phyloP scores from a whole-genome alignment of 1,140 invertebrate genomes.

The Sycophila sp. region DNA sequence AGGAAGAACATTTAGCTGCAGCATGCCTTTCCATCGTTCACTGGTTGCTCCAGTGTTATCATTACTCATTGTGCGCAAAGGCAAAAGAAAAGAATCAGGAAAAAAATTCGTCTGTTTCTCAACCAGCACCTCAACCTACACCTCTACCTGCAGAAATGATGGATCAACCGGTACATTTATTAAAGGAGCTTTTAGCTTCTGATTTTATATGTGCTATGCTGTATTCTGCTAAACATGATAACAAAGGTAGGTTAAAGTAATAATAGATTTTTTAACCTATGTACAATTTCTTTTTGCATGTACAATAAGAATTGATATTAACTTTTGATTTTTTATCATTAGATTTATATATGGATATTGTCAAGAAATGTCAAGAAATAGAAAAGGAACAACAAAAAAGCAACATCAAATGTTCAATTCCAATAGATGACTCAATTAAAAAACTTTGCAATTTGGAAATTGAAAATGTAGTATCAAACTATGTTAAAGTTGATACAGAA shows the following conservation, averaged over 20 bases:
- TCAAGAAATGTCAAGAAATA: constrained; percentile 80
- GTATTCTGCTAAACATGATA: constrained; percentile 80
- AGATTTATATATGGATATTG: constrained; percentile 74
- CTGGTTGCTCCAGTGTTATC: constrained; percentile 85
- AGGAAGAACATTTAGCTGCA: constrained; percentile 80
- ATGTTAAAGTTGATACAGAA: constrained; percentile 70
- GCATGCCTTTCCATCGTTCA: constrained; percentile 80
- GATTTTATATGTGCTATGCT: constrained; percentile 85
- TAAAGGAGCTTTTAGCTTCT: constrained; percentile 77
- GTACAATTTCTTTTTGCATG: not conserved
- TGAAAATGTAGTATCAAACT: constrained; percentile 67
- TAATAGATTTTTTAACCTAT: constrained; percentile 12
- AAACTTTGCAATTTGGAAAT: constrained; percentile 72
- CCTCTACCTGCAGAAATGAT: constrained; percentile 71
- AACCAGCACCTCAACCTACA: constrained; percentile 61
- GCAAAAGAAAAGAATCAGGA: too few species aligned
- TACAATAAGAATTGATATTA: not conserved
- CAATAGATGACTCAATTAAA: constrained; percentile 71
- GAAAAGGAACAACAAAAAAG: constrained; percentile 71
- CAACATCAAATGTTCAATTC: constrained; percentile 67
- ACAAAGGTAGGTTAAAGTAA: constrained; percentile 54
- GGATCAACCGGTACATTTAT: constrained; percentile 75
- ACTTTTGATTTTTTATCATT: constrained; percentile 35
- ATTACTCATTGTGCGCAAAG: constrained; percentile 70
- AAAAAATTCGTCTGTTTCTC: too few species aligned